phyloP scores from a whole-genome alignment of 2,113 vertebrate genomes.

The Pachyramphus minor region DNA sequence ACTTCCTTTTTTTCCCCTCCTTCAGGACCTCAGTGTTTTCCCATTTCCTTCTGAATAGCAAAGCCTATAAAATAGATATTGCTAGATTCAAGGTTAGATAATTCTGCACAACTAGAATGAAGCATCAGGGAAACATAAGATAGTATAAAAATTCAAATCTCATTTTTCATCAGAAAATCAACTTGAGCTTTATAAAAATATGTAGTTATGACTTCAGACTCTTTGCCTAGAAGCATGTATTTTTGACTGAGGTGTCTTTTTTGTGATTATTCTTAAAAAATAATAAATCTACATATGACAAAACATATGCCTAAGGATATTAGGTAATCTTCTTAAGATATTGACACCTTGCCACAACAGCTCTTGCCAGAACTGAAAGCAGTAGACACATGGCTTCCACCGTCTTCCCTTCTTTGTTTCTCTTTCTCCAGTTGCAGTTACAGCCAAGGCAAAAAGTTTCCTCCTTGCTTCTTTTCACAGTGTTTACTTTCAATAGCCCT shows the following conservation, averaged over 20 bases:
- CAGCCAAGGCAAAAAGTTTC: background rate
- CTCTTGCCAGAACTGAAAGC: background rate
- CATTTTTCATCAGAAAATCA: background rate
- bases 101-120: background rate
- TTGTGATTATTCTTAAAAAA: background rate
- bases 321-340: background rate
- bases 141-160: background rate
- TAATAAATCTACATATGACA: background rate
- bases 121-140: background rate
- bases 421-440: background rate
- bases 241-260: background rate
- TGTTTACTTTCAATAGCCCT: background rate
- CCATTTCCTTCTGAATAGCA: background rate
- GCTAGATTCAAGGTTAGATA: background rate
- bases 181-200: background rate
- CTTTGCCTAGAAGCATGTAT: background rate
- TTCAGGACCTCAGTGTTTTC: background rate
- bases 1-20: background rate
- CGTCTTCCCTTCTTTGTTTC: background rate
- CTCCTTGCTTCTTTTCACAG: background rate
- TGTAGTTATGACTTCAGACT: background rate
- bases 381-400: background rate
- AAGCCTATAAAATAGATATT: background rate
- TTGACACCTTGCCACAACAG: background rate
- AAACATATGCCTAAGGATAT: background rate